Conservation (phyloP, 2,797 vertebrate species). For the Rachycentron canadum region DNA sequence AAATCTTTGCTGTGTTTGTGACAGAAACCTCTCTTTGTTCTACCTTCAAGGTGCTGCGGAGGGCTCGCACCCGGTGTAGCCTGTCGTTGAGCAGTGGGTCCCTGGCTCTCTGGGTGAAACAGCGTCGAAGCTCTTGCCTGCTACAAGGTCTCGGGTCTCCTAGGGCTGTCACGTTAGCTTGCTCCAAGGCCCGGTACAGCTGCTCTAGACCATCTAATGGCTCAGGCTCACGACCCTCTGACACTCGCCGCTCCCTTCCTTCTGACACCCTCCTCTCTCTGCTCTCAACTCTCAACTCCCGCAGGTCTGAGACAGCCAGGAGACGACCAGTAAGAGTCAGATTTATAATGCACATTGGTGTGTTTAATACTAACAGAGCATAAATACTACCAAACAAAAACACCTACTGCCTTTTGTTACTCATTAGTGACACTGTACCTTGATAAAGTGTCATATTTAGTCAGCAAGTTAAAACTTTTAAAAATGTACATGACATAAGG, state of each 20-base stretch:
- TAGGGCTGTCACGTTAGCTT: slow-evolving; percentile 88
- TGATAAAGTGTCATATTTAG: neutral
- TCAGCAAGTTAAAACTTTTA: neutral
- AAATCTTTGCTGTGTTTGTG: slow-evolving; percentile 13
- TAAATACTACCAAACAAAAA: neutral
- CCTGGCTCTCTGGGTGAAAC: slow-evolving; percentile 87
- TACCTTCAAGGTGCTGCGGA: slow-evolving; percentile 94
- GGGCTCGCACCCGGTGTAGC: slow-evolving; percentile 90
- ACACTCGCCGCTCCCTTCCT: slow-evolving; percentile 77
- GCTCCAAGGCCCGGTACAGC: slow-evolving; percentile 89
- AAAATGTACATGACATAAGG: neutral
- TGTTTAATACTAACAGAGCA: slow-evolving; percentile 7
- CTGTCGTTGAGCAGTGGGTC: slow-evolving; percentile 92
- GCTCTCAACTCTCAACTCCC: slow-evolving; percentile 79
- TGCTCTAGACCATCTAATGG: slow-evolving; percentile 87
- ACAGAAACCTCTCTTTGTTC: slow-evolving; percentile 26
- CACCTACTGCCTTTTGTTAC: neutral
- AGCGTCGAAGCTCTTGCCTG: slow-evolving; percentile 89
- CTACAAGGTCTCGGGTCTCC: slow-evolving; percentile 90
- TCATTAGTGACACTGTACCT: neutral
- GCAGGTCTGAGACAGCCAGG: slow-evolving; percentile 68
- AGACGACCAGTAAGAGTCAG: slow-evolving; percentile 32
- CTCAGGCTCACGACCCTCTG: slow-evolving; percentile 83
- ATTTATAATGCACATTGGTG: neutral
- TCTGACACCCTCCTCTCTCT: slow-evolving; percentile 82